These are phyloP conservation scores for Echiichthys vipera DNA, from an alignment of 2,797 vertebrate species.

Conservation along the genomic window DNA sequence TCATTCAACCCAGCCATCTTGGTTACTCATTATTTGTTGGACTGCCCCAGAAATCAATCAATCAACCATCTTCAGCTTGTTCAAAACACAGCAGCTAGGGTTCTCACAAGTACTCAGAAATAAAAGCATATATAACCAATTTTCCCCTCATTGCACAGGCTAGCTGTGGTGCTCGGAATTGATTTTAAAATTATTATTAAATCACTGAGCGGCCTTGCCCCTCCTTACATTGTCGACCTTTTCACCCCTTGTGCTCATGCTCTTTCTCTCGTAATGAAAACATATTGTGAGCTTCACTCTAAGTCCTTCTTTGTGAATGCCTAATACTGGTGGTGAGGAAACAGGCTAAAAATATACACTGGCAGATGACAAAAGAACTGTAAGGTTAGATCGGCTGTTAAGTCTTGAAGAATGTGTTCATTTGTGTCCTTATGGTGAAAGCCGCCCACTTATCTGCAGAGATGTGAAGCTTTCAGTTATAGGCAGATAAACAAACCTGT, in stretches of 20 bases:
- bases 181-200: too few relatives aligned
- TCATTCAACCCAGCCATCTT: background rate
- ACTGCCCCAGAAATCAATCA: too few relatives aligned
- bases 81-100: too few relatives aligned
- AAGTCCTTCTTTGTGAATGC: background rate
- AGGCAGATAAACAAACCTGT: slow-evolving; percentile 22
- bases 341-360: background rate
- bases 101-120: too few relatives aligned
- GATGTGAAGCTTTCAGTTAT: background rate
- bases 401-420: background rate
- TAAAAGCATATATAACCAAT: too few relatives aligned
- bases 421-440: background rate
- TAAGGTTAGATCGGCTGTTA: background rate
- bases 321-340: background rate
- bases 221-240: too few relatives aligned
- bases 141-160: too few relatives aligned
- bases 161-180: too few relatives aligned
- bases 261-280: background rate
- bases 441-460: background rate
- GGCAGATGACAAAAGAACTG: background rate
- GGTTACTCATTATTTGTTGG: background rate
- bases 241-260: too few relatives aligned
- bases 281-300: background rate
- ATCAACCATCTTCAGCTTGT: too few relatives aligned
- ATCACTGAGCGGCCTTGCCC: too few relatives aligned